Evolutionary conservation across 2,888 invertebrate genomes (phyloP), one percentile per base, ranked within the genome.

Genomic region (Caenorhabditis sulstoni): DNA sequence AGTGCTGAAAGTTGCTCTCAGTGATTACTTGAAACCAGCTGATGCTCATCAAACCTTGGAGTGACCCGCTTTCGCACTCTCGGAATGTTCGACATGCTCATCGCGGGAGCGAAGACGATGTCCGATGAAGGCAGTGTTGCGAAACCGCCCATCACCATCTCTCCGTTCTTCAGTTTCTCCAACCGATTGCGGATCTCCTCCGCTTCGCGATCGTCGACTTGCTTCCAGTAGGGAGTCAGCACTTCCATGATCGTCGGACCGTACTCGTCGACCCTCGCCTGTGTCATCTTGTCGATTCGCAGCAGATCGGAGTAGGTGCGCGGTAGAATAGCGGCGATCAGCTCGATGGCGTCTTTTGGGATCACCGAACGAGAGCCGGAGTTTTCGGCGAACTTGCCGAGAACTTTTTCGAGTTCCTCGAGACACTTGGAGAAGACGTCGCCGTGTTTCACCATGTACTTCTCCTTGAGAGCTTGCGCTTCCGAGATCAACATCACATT

Each of bases 271-370:
- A 81, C 74, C 67, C 86, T 87, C 3, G 70, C 68, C n/a, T 75
- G 68, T 1, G 85, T 88, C 88, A 88, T 87, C 1, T 86, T 83
- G 61, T 87, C 87, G 16, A 84, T 81, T 64, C 86, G 76, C n/a
- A 90, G 82, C 9, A 90, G 78, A 20, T 90, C 90, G 12, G 88
- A 87, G 47, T 87, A 85, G 7, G 89, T 90, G 20, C 90, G 81
- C n/a, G 90, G 90, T 61, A 90, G 64, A 18, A 86, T 64, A 0
- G 87, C 86, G 14, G 89, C 89, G 12, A 90, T 83, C 82, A 88
- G 87, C 53, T 88, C 88, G 45, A 88, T 67, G 41, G 87, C 88
- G 49, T 88, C 87, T 23, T 71, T 50, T 0, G 85, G 85, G 2
- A 88, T 61, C 39, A 88, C 83, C 0, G 83, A 66, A 67, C 81